Percentiles rank a stretch among this genome's conserved stretches.
phyloP scores from a whole-genome alignment of 2,888 invertebrate species.

The Pseudeuparius sepicola region DNA sequence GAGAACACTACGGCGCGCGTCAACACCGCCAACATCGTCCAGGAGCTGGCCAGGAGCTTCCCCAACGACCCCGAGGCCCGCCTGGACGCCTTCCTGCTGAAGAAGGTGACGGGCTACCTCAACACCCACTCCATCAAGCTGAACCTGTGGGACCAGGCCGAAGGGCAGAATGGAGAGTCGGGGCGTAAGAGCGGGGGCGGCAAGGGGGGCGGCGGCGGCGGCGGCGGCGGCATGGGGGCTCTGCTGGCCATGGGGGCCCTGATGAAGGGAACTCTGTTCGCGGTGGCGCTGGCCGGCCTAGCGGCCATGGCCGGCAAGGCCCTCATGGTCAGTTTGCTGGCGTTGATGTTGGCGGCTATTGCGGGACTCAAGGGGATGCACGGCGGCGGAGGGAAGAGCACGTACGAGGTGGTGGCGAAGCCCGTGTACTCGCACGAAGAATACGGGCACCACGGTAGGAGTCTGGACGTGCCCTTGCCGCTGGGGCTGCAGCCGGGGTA shows the following conservation, averaged over 20 bases:
- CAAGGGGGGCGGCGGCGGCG: slow-evolving; percentile 40
- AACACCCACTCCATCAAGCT: slow-evolving; percentile 65
- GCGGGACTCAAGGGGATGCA: slow-evolving; percentile 65
- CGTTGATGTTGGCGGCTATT: slow-evolving; percentile 65
- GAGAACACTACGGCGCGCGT: slow-evolving; percentile 41
- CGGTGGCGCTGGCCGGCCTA: slow-evolving; percentile 57
- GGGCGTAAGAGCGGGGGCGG: slow-evolving; percentile 31
- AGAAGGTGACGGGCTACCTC: slow-evolving; percentile 59
- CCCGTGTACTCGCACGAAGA: slow-evolving; percentile 68
- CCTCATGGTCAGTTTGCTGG: slow-evolving; percentile 71
- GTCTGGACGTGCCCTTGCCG: slow-evolving; percentile 35
- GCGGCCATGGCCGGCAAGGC: slow-evolving; percentile 77
- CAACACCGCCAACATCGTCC: slow-evolving; percentile 57
- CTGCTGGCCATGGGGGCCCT: slow-evolving; percentile 42
- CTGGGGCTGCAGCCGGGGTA: slow-evolving; percentile 31
- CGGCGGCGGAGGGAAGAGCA: slow-evolving; percentile 60
- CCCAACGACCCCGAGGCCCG: slow-evolving; percentile 66
- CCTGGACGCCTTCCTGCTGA: slow-evolving; percentile 63
- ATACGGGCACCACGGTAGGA: slow-evolving; percentile 45
- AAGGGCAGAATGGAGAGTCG: slow-evolving; percentile 43
- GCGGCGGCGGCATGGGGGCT: slow-evolving; percentile 42
- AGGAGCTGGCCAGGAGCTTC: slow-evolving; percentile 63
- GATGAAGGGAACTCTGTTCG: slow-evolving; percentile 60
- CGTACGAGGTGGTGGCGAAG: slow-evolving; percentile 77
- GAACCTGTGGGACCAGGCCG: slow-evolving; percentile 52